phyloP scores from a whole-genome alignment of 2,113 vertebrate species.

The Tamias sibiricus region DNA sequence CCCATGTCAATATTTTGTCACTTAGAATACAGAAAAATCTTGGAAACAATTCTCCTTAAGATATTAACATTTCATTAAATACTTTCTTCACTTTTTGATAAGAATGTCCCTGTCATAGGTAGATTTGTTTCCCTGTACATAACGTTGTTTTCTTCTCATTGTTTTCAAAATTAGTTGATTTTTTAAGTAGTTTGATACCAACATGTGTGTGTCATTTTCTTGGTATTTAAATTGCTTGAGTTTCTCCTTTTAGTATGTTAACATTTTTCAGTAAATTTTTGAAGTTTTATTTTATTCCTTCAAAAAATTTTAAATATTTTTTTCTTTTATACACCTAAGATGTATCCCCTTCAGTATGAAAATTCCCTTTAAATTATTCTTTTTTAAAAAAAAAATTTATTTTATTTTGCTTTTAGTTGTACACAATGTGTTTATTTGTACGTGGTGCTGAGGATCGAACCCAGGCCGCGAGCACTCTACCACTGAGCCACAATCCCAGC shows the following conservation, averaged over 20 bases:
- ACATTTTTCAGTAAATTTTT: not conserved
- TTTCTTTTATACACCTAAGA: not conserved
- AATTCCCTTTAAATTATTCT: no score
- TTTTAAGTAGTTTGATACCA: not conserved
- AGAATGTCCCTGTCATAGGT: not conserved
- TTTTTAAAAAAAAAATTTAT: no score
- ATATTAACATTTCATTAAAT: not conserved
- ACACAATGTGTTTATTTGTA: no score
- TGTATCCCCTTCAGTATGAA: not conserved
- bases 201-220: not conserved
- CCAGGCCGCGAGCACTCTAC: no score
- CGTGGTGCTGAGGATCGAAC: no score
- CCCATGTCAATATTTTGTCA: not conserved
- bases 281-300: not conserved
- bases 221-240: not conserved
- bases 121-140: not conserved
- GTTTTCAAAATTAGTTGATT: not conserved
- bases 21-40: not conserved
- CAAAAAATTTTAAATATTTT: not conserved
- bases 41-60: not conserved
- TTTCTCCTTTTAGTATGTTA: not conserved
- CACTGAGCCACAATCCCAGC: no score
- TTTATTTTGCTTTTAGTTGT: no score
- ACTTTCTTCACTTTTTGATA: not conserved
- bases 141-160: not conserved